Conservation (phyloP, 2,888 invertebrate species). For the Helobdella robusta region DNA sequence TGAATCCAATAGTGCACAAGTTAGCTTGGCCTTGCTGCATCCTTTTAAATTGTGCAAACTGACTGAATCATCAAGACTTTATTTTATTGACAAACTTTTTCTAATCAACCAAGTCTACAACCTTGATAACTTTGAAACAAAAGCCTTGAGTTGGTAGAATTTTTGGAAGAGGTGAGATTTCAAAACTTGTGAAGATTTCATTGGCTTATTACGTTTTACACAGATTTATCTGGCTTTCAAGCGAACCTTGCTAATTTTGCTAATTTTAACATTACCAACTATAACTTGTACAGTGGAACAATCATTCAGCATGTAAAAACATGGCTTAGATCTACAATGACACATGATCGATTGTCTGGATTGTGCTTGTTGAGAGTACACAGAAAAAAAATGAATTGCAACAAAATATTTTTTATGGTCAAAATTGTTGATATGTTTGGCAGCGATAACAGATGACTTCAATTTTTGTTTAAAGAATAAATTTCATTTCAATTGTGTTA, state of each 20-base stretch:
- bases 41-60: background rate
- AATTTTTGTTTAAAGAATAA: background rate
- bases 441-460: background rate
- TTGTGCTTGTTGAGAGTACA: background rate
- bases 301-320: background rate
- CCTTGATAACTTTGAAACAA: background rate
- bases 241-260: background rate
- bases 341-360: background rate
- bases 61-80: background rate
- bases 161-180: background rate
- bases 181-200: background rate
- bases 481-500: too few species aligned
- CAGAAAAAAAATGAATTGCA: background rate
- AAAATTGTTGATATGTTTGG: background rate
- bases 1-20: background rate
- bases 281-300: conserved; percentile 1
- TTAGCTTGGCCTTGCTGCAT: background rate
- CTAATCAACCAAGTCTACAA: too few species aligned
- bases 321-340: conserved; percentile 1
- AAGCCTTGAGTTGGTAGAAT: background rate
- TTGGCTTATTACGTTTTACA: background rate
- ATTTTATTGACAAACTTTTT: too few species aligned
- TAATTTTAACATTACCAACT: background rate
- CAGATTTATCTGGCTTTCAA: background rate
- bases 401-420: background rate